phyloP scores from a whole-genome alignment of 2,113 vertebrate genomes.

The Chaenogobius annularis region DNA sequence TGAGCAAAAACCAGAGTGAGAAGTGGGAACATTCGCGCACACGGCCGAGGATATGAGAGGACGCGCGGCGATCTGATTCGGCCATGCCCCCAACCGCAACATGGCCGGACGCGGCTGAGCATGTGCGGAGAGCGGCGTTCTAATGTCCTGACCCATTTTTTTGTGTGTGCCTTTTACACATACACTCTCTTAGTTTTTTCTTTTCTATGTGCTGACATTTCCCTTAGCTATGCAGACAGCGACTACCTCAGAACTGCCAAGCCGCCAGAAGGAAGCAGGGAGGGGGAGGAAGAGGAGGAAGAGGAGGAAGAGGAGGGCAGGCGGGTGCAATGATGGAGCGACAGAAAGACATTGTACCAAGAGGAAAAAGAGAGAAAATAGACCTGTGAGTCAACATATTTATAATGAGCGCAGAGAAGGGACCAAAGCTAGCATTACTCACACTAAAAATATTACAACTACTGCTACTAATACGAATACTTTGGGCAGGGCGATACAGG shows the following conservation, averaged over 20 bases:
- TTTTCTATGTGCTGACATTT: slow-evolving; percentile 66
- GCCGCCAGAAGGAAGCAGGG: slow-evolving; percentile 63
- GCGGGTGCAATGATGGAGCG: slow-evolving; percentile 51
- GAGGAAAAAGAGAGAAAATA: slow-evolving; percentile 15
- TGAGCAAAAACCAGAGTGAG: slow-evolving; percentile 69
- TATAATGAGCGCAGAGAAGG: slow-evolving; percentile 60
- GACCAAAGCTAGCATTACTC: neutral
- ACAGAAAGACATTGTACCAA: slow-evolving; percentile 21
- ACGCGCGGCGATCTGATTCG: slow-evolving; percentile 65
- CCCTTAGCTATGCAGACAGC: slow-evolving; percentile 75
- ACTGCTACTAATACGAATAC: neutral
- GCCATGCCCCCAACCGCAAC: slow-evolving; percentile 20
- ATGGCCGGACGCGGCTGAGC: slow-evolving; percentile 62
- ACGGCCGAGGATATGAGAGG: slow-evolving; percentile 53
- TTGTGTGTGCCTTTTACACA: neutral
- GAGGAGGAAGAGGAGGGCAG: neutral
- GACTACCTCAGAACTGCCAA: slow-evolving; percentile 70
- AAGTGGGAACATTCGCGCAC: slow-evolving; percentile 65
- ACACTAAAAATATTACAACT: neutral
- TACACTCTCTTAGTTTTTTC: neutral
- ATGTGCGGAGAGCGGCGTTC: slow-evolving; percentile 55
- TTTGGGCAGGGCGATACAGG: too few species aligned
- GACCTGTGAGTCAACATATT: slow-evolving; percentile 72
- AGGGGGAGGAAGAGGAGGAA: neutral
- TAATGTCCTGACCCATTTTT: slow-evolving; percentile 74